These are phyloP conservation scores for Elachura formosa DNA, from an alignment of 2,113 vertebrate genomes.

Conservation along the genomic window DNA sequence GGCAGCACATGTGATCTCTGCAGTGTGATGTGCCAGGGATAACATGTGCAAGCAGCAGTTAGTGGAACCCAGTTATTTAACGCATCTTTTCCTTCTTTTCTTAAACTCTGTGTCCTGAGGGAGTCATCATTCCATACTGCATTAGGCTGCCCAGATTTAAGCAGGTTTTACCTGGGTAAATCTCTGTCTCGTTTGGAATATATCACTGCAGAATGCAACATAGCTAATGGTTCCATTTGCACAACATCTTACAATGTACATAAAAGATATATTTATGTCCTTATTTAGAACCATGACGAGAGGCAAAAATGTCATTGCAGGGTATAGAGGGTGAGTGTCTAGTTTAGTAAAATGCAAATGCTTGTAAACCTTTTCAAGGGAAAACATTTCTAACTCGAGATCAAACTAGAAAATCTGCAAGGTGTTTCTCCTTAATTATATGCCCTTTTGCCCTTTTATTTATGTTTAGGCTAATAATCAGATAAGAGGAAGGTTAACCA, in stretches of 20 bases:
- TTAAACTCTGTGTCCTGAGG: neutral
- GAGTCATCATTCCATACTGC: neutral
- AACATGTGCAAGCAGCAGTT: neutral
- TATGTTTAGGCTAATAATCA: neutral
- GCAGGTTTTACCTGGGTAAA: neutral
- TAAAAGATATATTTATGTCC: neutral
- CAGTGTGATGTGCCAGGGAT: neutral
- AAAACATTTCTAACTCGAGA: neutral
- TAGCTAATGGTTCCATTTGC: neutral
- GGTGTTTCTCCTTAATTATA: neutral
- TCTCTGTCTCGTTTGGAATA: neutral
- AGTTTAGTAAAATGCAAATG: neutral
- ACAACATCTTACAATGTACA: neutral
- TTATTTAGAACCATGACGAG: neutral
- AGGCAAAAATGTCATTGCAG: neutral
- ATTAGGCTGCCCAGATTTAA: neutral
- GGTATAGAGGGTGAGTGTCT: neutral
- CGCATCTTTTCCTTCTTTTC: neutral
- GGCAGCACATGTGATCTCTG: constrained; percentile 1
- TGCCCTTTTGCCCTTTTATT: neutral
- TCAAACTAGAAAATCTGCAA: neutral
- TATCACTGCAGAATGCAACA: neutral
- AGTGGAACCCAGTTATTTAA: neutral
- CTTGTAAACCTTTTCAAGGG: neutral
- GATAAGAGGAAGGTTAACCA: neutral